Percentiles rank a stretch among this genome's conserved stretches.
Conservation (phyloP, 2,113 vertebrate species). For the Heterotilapia buettikoferi region DNA sequence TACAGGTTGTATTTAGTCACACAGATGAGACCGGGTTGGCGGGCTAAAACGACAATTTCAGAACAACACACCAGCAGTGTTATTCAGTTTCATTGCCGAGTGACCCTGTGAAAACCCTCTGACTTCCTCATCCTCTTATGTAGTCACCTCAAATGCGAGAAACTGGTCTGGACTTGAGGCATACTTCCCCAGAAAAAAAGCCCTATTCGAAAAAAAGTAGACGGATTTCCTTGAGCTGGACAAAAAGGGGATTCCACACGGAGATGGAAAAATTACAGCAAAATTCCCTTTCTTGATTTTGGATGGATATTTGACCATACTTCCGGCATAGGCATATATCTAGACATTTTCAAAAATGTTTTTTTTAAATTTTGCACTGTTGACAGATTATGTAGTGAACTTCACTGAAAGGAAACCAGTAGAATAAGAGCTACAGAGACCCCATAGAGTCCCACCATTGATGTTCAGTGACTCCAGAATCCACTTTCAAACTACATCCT, state of each 20-base stretch:
- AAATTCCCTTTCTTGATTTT: not conserved
- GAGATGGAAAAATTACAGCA: not conserved
- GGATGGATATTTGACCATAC: not conserved
- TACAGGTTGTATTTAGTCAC: not conserved
- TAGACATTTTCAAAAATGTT: not conserved
- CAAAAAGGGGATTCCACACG: slow-evolving; percentile 25
- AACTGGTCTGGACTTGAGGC: not conserved
- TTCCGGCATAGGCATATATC: not conserved
- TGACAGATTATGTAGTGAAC: not conserved
- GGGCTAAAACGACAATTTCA: not conserved
- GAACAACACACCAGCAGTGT: not conserved
- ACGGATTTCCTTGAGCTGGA: slow-evolving; percentile 29
- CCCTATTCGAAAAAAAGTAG: not conserved
- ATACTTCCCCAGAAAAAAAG: slow-evolving; percentile 42
- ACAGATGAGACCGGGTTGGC: not conserved
- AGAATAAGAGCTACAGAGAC: slow-evolving; percentile 34
- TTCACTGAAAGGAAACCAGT: not conserved
- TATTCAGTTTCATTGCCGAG: not conserved
- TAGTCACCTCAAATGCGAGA: not conserved
- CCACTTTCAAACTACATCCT: slow-evolving; percentile 74
- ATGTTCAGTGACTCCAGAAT: slow-evolving; percentile 69
- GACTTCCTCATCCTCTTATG: slow-evolving; percentile 13
- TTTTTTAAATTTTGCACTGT: not conserved
- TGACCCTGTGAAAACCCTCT: not conserved
- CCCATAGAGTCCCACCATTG: slow-evolving; percentile 51